A percentile compares a stretch with the other conserved stretches of the same genome.
Conservation (phyloP, 2,888 invertebrate genomes). For the Pterobdella sp. region DNA sequence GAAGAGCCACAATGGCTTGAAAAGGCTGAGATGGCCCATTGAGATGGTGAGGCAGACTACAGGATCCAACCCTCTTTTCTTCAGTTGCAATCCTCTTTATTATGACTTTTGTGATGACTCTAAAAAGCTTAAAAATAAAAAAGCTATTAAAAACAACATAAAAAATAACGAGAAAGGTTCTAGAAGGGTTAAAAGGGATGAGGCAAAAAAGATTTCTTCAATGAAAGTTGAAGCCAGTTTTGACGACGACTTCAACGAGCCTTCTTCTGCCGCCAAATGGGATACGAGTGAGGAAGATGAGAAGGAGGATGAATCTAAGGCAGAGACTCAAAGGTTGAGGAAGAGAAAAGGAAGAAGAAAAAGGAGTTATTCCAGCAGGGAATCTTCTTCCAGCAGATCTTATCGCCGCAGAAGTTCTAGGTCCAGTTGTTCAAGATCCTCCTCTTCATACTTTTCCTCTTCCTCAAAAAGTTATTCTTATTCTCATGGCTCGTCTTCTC, state of each 20-base stretch:
- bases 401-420: conserved; percentile 13
- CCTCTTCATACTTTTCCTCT: conserved; percentile 12
- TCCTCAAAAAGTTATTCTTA: no score
- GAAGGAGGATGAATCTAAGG: conserved; percentile 24
- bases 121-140: no score
- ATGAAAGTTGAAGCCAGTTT: neutral
- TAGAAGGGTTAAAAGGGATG: neutral
- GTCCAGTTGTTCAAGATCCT: neutral
- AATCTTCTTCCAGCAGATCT: conserved; percentile 7
- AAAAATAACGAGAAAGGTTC: neutral
- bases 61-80: conserved; percentile 42
- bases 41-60: conserved; percentile 46
- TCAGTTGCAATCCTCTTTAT: conserved; percentile 47
- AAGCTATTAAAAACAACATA: neutral
- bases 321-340: neutral
- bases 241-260: conserved; percentile 13
- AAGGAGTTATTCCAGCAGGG: conserved; percentile 2
- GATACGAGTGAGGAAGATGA: conserved; percentile 39
- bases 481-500: no score
- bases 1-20: conserved; percentile 42
- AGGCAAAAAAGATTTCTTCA: neutral
- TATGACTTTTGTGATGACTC: conserved; percentile 48
- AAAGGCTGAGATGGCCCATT: conserved; percentile 46
- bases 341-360: neutral
- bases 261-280: conserved; percentile 35